Evolutionary conservation across 2,113 vertebrate species (phyloP).

Genomic region (Accipiter cooperii): DNA sequence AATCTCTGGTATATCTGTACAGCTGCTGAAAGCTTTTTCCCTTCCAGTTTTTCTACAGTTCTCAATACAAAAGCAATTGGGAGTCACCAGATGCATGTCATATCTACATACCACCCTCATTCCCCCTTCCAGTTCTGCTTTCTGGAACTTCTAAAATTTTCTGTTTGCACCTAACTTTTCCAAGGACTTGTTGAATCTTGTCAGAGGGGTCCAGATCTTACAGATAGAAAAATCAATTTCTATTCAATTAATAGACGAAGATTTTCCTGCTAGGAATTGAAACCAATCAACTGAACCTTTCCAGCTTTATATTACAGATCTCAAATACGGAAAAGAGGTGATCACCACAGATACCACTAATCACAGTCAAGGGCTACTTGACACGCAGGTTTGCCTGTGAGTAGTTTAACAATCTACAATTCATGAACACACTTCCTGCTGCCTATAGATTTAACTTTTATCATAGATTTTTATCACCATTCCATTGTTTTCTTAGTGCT

Average conservation of each 20-base stretch:
- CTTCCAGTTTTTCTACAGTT: not conserved
- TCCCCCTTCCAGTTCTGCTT: not conserved
- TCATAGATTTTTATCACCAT: not conserved
- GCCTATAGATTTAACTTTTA: not conserved
- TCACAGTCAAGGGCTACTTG: not conserved
- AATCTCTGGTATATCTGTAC: not conserved
- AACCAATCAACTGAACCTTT: not conserved
- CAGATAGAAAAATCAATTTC: not conserved
- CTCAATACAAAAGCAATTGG: not conserved
- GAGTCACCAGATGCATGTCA: not conserved
- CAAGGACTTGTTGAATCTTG: not conserved
- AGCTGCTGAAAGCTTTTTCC: not conserved
- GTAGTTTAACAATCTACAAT: not conserved
- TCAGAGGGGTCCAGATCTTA: not conserved
- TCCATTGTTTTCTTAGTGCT: not conserved
- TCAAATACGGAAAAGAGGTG: not conserved
- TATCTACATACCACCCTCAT: accelerated
- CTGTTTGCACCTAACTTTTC: not conserved
- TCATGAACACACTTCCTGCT: not conserved
- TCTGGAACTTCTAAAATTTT: not conserved
- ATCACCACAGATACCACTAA: not conserved
- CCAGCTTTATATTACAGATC: not conserved
- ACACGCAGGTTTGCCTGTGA: not conserved
- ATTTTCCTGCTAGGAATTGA: slow-evolving; percentile 1
- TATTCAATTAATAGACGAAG: slow-evolving; percentile 1